Percentiles rank a stretch among this genome's conserved stretches.
Evolutionary conservation across 2,888 invertebrate species (phyloP).

Genomic region (Geophilus truncorum): DNA sequence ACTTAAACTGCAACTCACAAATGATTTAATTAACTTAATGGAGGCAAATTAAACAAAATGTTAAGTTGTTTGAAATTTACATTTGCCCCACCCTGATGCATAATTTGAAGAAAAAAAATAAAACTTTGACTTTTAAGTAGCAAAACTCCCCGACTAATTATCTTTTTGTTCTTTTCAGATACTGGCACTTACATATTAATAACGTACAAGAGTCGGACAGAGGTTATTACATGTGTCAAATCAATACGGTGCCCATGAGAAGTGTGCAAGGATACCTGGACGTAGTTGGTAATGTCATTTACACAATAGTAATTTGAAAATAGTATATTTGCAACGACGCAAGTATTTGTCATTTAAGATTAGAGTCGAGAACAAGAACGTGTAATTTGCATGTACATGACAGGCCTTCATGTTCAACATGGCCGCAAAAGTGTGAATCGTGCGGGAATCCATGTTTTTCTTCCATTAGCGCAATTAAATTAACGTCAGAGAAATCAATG

Average conservation of each 20-base stretch:
- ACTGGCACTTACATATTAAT: constrained; percentile 38
- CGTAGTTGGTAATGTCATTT: constrained; percentile 81
- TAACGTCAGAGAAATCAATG: background rate
- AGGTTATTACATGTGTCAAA: constrained; percentile 89
- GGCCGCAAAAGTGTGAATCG: background rate
- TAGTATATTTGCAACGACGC: constrained; percentile 37
- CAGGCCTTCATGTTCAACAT: background rate
- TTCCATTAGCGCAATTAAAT: background rate
- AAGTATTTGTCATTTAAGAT: background rate
- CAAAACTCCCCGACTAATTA: background rate
- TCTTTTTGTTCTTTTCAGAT: background rate
- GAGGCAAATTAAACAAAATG: background rate
- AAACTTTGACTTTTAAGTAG: no score
- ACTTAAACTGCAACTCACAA: background rate
- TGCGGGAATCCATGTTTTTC: background rate
- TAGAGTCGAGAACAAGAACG: background rate
- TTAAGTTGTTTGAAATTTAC: background rate
- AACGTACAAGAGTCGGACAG: constrained; percentile 69
- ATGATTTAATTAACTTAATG: background rate
- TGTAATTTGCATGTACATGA: background rate
- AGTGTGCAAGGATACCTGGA: constrained; percentile 82
- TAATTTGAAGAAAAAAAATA: no score
- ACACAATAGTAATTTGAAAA: no score
- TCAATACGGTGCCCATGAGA: constrained; percentile 81
- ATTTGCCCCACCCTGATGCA: background rate